These are phyloP conservation scores for Drosophila neocordata DNA, from an alignment of 1,140 invertebrate species.

Conservation along the genomic window DNA sequence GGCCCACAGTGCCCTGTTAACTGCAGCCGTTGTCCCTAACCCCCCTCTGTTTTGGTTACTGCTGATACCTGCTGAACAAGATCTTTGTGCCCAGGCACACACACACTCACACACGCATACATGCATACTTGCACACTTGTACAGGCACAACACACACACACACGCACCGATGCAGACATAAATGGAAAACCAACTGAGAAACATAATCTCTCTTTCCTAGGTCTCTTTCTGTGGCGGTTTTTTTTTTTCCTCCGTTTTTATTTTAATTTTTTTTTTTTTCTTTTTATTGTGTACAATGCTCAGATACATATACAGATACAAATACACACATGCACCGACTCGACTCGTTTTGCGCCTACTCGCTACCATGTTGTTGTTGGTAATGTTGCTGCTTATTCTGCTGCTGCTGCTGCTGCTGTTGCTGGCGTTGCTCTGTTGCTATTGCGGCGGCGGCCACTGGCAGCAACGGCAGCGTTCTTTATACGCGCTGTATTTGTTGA, in stretches of 20 bases:
- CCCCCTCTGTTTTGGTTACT: slow-evolving; percentile 30
- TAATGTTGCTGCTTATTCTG: not conserved
- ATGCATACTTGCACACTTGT: not conserved
- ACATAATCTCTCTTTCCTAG: slow-evolving; percentile 32
- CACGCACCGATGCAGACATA: not conserved
- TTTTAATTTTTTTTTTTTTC: slow-evolving; percentile 24
- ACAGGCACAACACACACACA: slow-evolving; percentile 8
- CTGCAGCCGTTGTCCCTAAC: slow-evolving; percentile 34
- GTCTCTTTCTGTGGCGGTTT: slow-evolving; percentile 21
- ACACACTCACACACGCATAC: slow-evolving; percentile 2
- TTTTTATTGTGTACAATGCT: slow-evolving; percentile 34
- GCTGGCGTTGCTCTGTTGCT: not conserved
- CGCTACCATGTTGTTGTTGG: not conserved
- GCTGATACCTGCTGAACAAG: slow-evolving; percentile 72
- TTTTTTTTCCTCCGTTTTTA: slow-evolving; percentile 7
- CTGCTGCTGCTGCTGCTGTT: not conserved
- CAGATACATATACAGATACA: slow-evolving; percentile 46
- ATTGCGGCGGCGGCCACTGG: not conserved
- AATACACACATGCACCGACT: slow-evolving; percentile 41
- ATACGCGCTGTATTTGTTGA: slow-evolving; percentile 21
- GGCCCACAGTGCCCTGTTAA: slow-evolving; percentile 11
- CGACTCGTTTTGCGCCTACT: slow-evolving; percentile 47
- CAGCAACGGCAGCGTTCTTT: slow-evolving; percentile 8
- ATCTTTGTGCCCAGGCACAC: slow-evolving; percentile 61
- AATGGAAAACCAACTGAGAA: slow-evolving; percentile 5